Base-by-base conservation (phyloP, 1,140 invertebrate species). In the Sitobion miscanthi region DNA sequence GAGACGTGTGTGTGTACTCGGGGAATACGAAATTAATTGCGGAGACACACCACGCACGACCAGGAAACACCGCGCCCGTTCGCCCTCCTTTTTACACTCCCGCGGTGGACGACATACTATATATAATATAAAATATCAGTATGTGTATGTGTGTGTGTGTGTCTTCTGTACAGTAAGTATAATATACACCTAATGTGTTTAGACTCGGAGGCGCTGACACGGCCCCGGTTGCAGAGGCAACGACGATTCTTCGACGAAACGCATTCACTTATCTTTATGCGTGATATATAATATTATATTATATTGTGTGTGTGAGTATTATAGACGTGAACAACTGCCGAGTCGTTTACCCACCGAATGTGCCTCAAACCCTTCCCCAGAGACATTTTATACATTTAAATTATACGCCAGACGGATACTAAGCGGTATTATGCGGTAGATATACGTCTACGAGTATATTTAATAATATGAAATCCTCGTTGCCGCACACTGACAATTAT, bases 21-120 rank as follows among this genome's bases (percentile, higher is more conserved):
- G 21, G 69, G 90, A 92, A 92, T 82, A 92, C 91, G 47, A 52
- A 85, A 92, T 92, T 92, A 92, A 92, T 92, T 92, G 91, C 69
- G 45, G 45, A 82, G 47, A 92, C 91, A 47, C n/a, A 45, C 69
- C 90, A 42, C 89, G 77, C 90, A 91, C 62, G 90, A 91, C 57
- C 54, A 30, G 57, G 5, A 45, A 90, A 62, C 62, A 6, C 62
- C 30, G 62, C 57, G 57, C 57, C 57, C 57, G 57, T 30, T 77
- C n/a, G 62, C 86, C 45, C 47, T 47, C 17, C 30, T n/a, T 35
- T n/a, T 77, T 77, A 77, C 62, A n/a, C 62, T 77, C 14, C 30
- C 11, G 62, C 30, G 30, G 45, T 47, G 45, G 30, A 45, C 83
- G 83, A 69, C 30, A 30, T 52, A 52, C 2, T 52, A 52, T 14